Evolutionary conservation across 2,113 vertebrate species (phyloP).

Genomic region (cat (Felis catus)): DNA sequence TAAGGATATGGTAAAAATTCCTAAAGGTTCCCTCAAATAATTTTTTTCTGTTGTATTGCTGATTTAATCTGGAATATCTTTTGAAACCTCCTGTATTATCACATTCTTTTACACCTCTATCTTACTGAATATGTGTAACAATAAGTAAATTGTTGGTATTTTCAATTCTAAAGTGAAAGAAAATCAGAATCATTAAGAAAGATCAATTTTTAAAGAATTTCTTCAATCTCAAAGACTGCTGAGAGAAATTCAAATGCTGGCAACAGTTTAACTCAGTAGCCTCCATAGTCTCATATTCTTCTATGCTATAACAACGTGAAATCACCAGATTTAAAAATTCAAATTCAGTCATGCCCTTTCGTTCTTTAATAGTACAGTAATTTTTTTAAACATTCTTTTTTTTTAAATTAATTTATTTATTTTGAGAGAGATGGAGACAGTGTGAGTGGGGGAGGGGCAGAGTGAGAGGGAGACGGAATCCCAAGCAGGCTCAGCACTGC

Average conservation of each 20-base stretch:
- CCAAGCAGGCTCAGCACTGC: too few relatives aligned
- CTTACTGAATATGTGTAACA: not conserved
- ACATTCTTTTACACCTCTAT: not conserved
- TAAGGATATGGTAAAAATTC: not conserved
- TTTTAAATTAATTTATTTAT: too few relatives aligned
- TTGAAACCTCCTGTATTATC: not conserved
- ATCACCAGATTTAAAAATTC: not conserved
- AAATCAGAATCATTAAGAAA: not conserved
- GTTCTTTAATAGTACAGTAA: not conserved
- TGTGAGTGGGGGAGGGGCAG: too few relatives aligned
- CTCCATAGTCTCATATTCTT: not conserved
- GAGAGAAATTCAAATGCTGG: not conserved
- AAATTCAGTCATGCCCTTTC: not conserved
- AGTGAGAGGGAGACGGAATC: too few relatives aligned
- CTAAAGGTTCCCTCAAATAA: not conserved
- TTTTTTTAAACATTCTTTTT: not conserved
- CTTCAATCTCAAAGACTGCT: not conserved
- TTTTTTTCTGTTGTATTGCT: not conserved
- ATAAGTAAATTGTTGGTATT: not conserved
- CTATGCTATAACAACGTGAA: not conserved
- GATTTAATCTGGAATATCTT: not conserved
- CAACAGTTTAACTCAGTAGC: not conserved
- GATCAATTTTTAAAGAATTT: not conserved
- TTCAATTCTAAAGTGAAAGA: not conserved
- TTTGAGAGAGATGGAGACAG: too few relatives aligned